Conservation (phyloP, 1,140 invertebrate genomes). For the Drosophila truncata region DNA sequence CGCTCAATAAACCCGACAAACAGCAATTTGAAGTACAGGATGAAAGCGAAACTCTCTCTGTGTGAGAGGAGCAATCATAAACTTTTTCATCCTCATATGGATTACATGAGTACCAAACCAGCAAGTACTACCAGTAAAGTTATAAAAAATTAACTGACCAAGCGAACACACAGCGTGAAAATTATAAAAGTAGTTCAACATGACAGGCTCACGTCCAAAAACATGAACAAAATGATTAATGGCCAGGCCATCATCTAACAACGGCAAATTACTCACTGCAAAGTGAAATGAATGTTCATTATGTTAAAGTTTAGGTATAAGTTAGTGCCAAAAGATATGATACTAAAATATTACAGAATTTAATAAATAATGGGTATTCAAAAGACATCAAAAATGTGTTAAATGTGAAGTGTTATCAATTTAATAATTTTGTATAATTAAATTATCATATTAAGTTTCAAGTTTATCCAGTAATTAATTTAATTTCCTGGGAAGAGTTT, state of each 20-base stretch:
- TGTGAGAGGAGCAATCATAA: conserved; percentile 22
- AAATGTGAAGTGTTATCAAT: background rate
- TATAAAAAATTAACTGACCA: conserved; percentile 64
- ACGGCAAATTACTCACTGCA: conserved; percentile 21
- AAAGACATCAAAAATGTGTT: background rate
- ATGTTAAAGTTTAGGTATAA: background rate
- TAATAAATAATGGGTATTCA: background rate
- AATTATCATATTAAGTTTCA: too few relatives aligned
- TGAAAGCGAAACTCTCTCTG: conserved; percentile 14
- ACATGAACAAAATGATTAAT: conserved; percentile 65
- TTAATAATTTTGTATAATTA: background rate
- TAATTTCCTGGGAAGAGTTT: background rate
- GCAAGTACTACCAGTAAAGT: conserved; percentile 3
- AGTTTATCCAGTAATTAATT: background rate
- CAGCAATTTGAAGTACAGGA: conserved; percentile 11
- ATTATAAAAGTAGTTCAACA: conserved; percentile 80
- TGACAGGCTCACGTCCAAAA: conserved; percentile 70
- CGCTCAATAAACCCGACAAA: conserved; percentile 53
- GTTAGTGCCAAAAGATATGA: background rate
- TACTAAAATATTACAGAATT: background rate
- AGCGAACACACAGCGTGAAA: conserved; percentile 53
- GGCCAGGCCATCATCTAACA: conserved; percentile 37
- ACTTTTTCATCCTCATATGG: conserved; percentile 37
- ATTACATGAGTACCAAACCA: conserved; percentile 6
- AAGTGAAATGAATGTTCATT: conserved; percentile 13